A percentile compares a stretch with the other conserved stretches of the same genome.
These are phyloP conservation scores for Sinella curviseta DNA, from an alignment of 1,140 invertebrate genomes.

Conservation along the genomic window DNA sequence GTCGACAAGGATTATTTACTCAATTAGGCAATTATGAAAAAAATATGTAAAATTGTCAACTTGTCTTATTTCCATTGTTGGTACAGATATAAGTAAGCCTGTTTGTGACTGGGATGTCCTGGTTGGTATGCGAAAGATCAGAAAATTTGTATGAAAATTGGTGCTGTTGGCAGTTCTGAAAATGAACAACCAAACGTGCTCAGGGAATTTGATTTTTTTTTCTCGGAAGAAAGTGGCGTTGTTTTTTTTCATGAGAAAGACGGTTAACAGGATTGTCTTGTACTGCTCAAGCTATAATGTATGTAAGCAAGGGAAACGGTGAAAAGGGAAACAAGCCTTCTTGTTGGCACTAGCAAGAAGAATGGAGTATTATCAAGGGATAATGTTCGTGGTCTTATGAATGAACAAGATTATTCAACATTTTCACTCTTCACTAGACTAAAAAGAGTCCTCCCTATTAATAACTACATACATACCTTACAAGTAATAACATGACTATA, in stretches of 20 bases:
- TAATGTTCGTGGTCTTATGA: slow-evolving; percentile 15
- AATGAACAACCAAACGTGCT: slow-evolving; percentile 3
- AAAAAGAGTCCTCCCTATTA: not conserved
- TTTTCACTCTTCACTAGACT: slow-evolving; percentile 10
- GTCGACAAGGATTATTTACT: no score
- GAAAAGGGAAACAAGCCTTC: not conserved
- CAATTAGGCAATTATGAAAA: slow-evolving; percentile 11
- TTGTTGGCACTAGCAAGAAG: not conserved
- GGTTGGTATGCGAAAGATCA: not conserved
- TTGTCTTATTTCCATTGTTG: not conserved
- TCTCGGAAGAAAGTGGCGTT: not conserved
- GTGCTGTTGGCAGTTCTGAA: slow-evolving; percentile 11
- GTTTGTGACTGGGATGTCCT: not conserved
- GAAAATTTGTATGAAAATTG: not conserved
- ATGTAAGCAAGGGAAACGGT: not conserved
- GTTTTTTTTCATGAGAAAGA: not conserved
- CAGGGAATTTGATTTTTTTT: slow-evolving; percentile 10
- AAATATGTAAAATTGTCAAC: slow-evolving; percentile 7
- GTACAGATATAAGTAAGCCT: not conserved
- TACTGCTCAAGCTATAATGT: not conserved
- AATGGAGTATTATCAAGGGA: not conserved
- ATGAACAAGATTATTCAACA: slow-evolving; percentile 14
- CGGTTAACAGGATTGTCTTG: not conserved
- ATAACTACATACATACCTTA: not conserved
- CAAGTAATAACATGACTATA: not conserved